Conservation (phyloP, 1,140 invertebrate genomes). For the Dendroctonus valens region DNA sequence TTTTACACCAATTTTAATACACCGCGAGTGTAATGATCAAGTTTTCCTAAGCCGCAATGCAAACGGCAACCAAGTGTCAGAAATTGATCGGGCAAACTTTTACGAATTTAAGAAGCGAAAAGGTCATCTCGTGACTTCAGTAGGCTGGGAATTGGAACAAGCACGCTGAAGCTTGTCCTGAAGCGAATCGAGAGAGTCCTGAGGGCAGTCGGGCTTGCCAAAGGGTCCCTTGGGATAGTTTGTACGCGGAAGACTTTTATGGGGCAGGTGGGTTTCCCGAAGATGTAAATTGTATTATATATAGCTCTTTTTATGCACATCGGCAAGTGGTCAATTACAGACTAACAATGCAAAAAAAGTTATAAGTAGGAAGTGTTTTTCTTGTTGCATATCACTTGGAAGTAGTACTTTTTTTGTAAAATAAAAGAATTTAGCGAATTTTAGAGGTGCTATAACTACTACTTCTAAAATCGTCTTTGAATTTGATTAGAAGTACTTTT, state of each 20-base stretch:
- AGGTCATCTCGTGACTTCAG: slow-evolving; percentile 36
- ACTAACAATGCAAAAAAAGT: neutral
- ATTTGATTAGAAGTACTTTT: too few relatives aligned
- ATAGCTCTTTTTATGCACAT: too few relatives aligned
- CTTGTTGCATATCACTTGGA: neutral
- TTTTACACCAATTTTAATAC: too few relatives aligned
- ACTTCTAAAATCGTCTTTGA: too few relatives aligned
- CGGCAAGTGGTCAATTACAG: too few relatives aligned
- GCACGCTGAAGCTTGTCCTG: slow-evolving; percentile 5
- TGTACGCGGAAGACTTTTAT: slow-evolving; percentile 12
- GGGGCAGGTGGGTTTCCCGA: neutral
- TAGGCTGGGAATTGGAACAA: slow-evolving; percentile 41
- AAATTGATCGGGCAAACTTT: slow-evolving; percentile 13
- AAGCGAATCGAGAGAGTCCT: slow-evolving; percentile 20
- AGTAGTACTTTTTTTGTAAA: neutral
- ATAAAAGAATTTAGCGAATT: slow-evolving; percentile 1
- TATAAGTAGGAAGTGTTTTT: neutral
- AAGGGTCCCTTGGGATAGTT: slow-evolving; percentile 9
- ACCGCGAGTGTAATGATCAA: neutral
- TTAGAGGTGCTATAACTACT: too few relatives aligned
- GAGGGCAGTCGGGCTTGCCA: slow-evolving; percentile 15
- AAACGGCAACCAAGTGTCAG: slow-evolving; percentile 10
- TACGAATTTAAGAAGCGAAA: slow-evolving; percentile 29
- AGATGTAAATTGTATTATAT: too few relatives aligned
- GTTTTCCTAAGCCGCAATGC: neutral